A percentile compares a stretch with the other conserved stretches of the same genome.
These are phyloP conservation scores for Struthidea cinerea DNA, from an alignment of 2,113 vertebrate genomes.

Conservation along the genomic window DNA sequence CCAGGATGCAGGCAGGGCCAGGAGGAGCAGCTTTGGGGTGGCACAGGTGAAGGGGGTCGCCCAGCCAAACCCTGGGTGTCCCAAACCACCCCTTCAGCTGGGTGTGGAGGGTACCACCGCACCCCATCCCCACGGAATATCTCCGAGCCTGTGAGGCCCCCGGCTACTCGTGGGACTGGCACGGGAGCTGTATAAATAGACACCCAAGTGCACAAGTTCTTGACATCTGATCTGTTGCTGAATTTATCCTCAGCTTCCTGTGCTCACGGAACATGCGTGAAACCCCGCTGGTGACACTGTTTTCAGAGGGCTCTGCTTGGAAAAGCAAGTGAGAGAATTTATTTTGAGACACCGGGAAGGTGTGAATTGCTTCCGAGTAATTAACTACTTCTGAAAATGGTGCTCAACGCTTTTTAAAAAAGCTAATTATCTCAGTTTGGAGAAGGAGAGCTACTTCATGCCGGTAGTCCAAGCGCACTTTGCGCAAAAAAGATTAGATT, in stretches of 20 bases:
- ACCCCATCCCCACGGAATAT: neutral
- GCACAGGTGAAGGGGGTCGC: neutral
- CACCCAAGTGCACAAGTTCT: neutral
- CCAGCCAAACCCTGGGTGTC: neutral
- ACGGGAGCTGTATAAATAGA: neutral
- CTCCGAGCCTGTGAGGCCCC: neutral
- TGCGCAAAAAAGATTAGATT: neutral
- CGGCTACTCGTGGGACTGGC: neutral
- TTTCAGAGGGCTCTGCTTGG: neutral
- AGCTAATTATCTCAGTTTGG: neutral
- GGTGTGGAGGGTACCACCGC: neutral
- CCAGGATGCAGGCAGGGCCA: accelerated
- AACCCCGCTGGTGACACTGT: neutral
- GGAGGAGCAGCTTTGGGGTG: neutral
- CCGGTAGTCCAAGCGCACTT: neutral
- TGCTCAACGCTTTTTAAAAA: neutral
- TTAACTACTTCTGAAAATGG: neutral
- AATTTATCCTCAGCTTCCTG: conserved; percentile 45
- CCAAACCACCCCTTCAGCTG: accelerated
- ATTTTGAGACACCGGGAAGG: neutral
- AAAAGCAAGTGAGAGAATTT: neutral
- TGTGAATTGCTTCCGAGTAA: neutral
- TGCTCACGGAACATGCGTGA: neutral
- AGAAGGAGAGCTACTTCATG: neutral
- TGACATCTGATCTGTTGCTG: neutral